Evolutionary conservation across 2,888 invertebrate genomes (phyloP).

Genomic region (Ceramica pisi): DNA sequence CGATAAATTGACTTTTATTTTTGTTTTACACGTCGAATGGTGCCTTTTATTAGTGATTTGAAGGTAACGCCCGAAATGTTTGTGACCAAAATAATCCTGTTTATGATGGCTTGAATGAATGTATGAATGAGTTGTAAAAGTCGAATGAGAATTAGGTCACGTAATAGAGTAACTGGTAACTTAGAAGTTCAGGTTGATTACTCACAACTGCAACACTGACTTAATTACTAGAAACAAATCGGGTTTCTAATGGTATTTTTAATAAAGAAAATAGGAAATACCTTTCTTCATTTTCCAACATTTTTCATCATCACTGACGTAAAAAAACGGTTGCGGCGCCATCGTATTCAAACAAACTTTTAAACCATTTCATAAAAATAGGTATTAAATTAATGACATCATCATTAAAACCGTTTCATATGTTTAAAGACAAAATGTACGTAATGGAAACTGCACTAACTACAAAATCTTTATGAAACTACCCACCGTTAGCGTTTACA

Average conservation of each 20-base stretch:
- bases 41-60: slow-evolving; percentile 50
- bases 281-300: background rate
- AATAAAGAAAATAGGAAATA: background rate
- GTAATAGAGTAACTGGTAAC: background rate
- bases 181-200: background rate
- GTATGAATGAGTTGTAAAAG: slow-evolving; percentile 30
- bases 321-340: background rate
- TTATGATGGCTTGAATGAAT: slow-evolving; percentile 12
- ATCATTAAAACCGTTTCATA: slow-evolving; percentile 66
- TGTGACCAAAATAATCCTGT: slow-evolving; percentile 33
- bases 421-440: slow-evolving; percentile 63
- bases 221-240: background rate
- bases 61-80: slow-evolving; percentile 43
- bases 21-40: slow-evolving; percentile 41
- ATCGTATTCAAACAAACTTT: slow-evolving; percentile 35
- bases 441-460: slow-evolving; percentile 60
- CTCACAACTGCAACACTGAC: background rate
- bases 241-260: background rate
- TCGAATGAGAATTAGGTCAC: slow-evolving; percentile 7
- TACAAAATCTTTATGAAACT: slow-evolving; percentile 69
- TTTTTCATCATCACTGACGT: slow-evolving; percentile 1
- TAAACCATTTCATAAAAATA: slow-evolving; percentile 47
- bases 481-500: slow-evolving; percentile 72
- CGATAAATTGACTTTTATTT: slow-evolving; percentile 64
- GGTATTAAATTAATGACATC: slow-evolving; percentile 65